Evolutionary conservation across 2,797 vertebrate genomes (phyloP).

Genomic region (Lacerta viridis): DNA sequence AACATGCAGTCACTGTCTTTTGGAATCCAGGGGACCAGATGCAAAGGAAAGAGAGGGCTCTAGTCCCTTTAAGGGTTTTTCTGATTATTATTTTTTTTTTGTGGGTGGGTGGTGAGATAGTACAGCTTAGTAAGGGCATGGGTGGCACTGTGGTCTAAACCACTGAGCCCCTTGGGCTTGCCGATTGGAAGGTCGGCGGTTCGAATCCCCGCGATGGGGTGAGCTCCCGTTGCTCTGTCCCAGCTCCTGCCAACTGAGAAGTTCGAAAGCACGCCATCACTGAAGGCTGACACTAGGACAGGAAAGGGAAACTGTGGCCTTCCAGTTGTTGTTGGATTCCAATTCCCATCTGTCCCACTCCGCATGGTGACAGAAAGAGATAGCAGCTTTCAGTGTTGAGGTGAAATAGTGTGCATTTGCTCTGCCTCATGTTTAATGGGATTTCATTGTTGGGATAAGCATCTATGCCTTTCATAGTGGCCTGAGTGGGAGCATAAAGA

Average conservation of each 20-base stretch:
- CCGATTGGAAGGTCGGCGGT: too few species aligned
- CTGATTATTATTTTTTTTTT: too few species aligned
- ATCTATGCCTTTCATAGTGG: not conserved
- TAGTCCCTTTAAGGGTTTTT: not conserved
- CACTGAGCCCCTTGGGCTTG: too few species aligned
- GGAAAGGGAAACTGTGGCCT: too few species aligned
- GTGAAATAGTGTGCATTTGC: not conserved
- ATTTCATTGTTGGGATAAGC: constrained; percentile 40
- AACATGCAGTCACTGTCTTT: not conserved
- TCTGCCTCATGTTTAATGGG: not conserved
- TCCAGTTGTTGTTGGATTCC: not conserved
- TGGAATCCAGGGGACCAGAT: not conserved
- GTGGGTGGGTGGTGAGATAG: not conserved
- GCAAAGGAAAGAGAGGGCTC: not conserved
- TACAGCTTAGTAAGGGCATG: too few species aligned
- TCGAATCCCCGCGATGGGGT: too few species aligned
- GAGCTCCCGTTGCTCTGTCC: too few species aligned
- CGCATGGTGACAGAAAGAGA: not conserved
- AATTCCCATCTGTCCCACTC: not conserved
- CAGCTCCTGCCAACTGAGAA: too few species aligned
- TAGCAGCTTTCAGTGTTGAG: not conserved
- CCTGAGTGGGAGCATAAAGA: constrained; percentile 43
- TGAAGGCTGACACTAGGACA: not conserved
- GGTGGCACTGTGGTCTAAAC: too few species aligned
- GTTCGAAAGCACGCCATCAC: too few species aligned